Conservation (phyloP, 2,888 invertebrate genomes). For the Caradrina kadenii region DNA sequence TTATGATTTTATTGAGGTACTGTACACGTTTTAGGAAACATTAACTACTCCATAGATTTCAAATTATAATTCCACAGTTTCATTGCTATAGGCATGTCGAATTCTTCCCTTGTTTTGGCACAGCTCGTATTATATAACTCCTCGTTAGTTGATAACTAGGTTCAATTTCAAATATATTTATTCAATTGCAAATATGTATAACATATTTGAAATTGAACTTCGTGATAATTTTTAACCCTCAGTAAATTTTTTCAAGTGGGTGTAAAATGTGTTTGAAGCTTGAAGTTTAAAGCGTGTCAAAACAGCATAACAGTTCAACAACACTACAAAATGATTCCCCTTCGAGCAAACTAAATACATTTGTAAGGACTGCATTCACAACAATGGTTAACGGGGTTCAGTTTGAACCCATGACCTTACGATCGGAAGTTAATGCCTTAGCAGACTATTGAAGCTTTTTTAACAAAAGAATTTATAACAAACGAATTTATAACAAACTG, state of each 20-base stretch:
- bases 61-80: background rate
- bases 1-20: constrained; percentile 37
- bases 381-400: constrained; percentile 20
- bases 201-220: too few species aligned
- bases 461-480: background rate
- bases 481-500: constrained; percentile 6
- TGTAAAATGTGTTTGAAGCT: background rate
- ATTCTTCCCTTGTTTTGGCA: too few species aligned
- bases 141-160: background rate
- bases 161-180: too few species aligned
- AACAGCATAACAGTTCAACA: constrained; percentile 6
- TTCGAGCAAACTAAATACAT: background rate
- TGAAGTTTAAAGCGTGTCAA: background rate
- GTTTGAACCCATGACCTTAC: constrained; percentile 33
- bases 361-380: constrained; percentile 1
- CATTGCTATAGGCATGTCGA: too few species aligned
- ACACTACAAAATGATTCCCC: background rate
- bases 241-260: background rate
- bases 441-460: background rate
- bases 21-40: constrained; percentile 7
- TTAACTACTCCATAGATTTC: background rate
- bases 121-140: too few species aligned
- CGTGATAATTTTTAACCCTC: background rate
- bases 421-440: constrained; percentile 28
- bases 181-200: too few species aligned